Evolutionary conservation across 2,888 invertebrate species (phyloP).

Genomic region (Mycalesis mineus): DNA sequence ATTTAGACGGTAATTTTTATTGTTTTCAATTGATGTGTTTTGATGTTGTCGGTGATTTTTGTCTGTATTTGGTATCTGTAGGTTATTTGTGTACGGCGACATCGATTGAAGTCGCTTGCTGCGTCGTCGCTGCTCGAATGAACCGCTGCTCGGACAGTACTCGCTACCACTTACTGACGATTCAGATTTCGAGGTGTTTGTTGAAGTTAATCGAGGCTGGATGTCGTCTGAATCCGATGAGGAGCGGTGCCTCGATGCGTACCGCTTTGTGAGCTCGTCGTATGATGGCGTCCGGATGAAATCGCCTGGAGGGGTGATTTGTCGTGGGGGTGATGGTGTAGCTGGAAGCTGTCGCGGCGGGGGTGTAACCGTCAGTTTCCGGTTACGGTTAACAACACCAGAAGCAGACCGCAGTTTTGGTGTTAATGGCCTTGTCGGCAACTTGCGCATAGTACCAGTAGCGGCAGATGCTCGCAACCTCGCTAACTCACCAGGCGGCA

Average conservation of each 20-base stretch:
- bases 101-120: background rate
- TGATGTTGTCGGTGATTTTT: background rate
- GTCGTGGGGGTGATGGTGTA: no score
- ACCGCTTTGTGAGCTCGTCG: conserved; percentile 37
- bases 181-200: background rate
- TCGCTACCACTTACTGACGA: background rate
- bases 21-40: no score
- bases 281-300: conserved; percentile 31
- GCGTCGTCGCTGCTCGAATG: background rate
- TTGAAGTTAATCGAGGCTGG: no score
- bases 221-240: conserved; percentile 22
- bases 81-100: no score
- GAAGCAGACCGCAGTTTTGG: background rate
- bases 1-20: background rate
- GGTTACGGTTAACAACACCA: conserved; percentile 13
- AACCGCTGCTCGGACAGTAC: background rate
- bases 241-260: conserved; percentile 31
- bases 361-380: background rate
- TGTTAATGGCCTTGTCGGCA: conserved; percentile 4
- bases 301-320: background rate
- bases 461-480: conserved; percentile 37
- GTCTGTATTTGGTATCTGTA: background rate
- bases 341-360: no score
- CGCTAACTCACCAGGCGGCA: conserved; percentile 42
- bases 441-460: conserved; percentile 17